Conservation (phyloP, 2,113 vertebrate genomes). For the Paedocypris sp. region DNA sequence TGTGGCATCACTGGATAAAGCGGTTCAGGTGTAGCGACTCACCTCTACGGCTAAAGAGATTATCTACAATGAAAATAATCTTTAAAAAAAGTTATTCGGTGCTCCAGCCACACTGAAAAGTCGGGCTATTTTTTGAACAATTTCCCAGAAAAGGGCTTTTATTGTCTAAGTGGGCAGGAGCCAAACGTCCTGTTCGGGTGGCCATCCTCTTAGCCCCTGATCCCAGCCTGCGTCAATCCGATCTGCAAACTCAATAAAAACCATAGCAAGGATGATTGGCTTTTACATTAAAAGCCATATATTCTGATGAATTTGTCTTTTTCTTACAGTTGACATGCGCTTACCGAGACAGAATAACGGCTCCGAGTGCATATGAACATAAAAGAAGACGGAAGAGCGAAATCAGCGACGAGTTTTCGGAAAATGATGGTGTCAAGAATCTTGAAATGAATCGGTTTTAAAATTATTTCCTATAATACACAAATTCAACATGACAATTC, state of each 20-base stretch:
- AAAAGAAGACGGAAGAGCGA: slow-evolving; percentile 35
- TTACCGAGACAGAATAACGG: slow-evolving; percentile 37
- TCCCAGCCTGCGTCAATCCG: slow-evolving; percentile 48
- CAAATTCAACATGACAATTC: no score
- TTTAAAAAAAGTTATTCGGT: slow-evolving; percentile 60
- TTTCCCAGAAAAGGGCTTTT: slow-evolving; percentile 74
- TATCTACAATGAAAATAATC: slow-evolving; percentile 67
- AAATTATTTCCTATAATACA: no score
- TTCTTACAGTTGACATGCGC: slow-evolving; percentile 42
- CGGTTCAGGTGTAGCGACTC: slow-evolving; percentile 54
- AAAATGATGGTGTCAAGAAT: not conserved
- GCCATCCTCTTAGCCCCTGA: slow-evolving; percentile 62
- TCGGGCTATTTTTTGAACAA: slow-evolving; percentile 50
- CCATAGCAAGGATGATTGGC: slow-evolving; percentile 55
- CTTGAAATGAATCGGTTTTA: no score
- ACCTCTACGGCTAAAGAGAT: slow-evolving; percentile 68
- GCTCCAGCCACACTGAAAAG: slow-evolving; percentile 49
- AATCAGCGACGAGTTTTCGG: slow-evolving; percentile 1
- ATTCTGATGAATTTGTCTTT: slow-evolving; percentile 76
- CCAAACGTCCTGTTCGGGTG: slow-evolving; percentile 42
- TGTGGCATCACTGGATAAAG: slow-evolving; percentile 42
- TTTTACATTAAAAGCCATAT: slow-evolving; percentile 78
- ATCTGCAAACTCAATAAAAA: slow-evolving; percentile 81
- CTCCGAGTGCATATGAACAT: slow-evolving; percentile 21
- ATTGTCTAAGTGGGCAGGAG: slow-evolving; percentile 58